Base-by-base conservation (phyloP, 2,888 invertebrate species). In the Chorisops tibialis region DNA sequence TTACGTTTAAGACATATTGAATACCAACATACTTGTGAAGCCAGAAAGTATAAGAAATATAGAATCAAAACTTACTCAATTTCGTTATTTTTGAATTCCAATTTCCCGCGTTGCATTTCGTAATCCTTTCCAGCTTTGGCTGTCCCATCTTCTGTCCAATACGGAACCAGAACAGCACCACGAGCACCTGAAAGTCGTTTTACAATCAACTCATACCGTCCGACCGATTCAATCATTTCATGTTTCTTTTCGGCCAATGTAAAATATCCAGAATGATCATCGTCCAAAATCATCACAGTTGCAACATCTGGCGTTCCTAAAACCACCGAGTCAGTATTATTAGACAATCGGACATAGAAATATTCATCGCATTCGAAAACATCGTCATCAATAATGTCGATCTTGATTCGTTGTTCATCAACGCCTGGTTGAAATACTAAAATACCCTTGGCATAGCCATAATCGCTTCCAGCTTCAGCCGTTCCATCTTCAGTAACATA, bases 291-390 rank as follows among this genome's bases (percentile, higher is more conserved):
- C 86, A 98, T 96, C 61, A 99, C 91, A 4, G 97, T 99, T 49
- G 98, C 97, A 64, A 93, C 83, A 68, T 89, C 89, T 1, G 96
- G 97, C 64, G 90, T 89, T 16, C 87, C 87, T 66, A 98, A 80
- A 70, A 81, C 78, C 11, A 85, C 87, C 16, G 81, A 76, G 6
- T 93, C 90, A 66, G 87, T 87, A 11, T 87, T 85, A 71, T 87
- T 85, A 66, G 79, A 84, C 61, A 91, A 75, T 21, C 94, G 87
- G 59, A 98, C 87, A 79, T 93, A 98, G 79, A 99, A 99, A 80
- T 99, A 96, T 80, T 99, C 99, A 77, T 99, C 99, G 75, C 97
- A 96, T 77, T 99, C 99, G 78, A 99, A 99, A 1, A 99, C 91
- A 70, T 99, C 99, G 74, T 99, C 99, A 73, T 99, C 99, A 68